Base-by-base conservation (phyloP, 2,797 vertebrate genomes). In the Orientallactaga sibirica region DNA sequence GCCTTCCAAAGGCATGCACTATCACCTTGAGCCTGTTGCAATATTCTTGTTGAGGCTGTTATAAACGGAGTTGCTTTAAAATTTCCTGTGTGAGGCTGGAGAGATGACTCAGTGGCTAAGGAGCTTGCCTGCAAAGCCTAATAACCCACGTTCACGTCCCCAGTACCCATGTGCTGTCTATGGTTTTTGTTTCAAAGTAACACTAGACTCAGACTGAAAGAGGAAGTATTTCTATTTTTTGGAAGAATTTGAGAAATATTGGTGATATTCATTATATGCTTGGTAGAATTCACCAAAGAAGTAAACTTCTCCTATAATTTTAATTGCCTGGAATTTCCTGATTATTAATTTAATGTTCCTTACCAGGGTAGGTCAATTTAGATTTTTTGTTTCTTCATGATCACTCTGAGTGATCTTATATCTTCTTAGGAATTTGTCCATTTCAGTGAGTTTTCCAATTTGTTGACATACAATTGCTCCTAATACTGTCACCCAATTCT, bases 381-480 rank as follows among this genome's bases (percentile, higher is more conserved):
- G 27, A 41, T 76, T 76, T 82, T 83, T 11, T 48, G 25, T 85
- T 48, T 77, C 48, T 85, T 92, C 75, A 92, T 48, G 24, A 48
- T 37, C 41, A 71, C 27, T 62, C 22, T 79, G 70, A 20, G 55
- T 52, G 76, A 41, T 4, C 33, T 92, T 77, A 16, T 71, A 7
- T 77, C 6, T 58, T 70, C 84, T 81, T 76, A 84, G 81, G 14
- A n/a, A 91, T 85, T 61, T 77, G 33, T 77, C 37, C 10, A 61
- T 67, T 84, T 85, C 74, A 43, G 24, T 24, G 41, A 20, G 20
- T 33, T 77, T 61, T 70, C 27, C 27, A 70, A 55, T 37, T 55
- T 37, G 22, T 37, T 68, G 22, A 25, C 68, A 71, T 84, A 48
- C 29, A 71, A 71, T 58, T 71, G 14, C 58, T 84, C 8, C 33